Evolutionary conservation across 2,888 invertebrate genomes (phyloP).

Genomic region (Luperina testacea): DNA sequence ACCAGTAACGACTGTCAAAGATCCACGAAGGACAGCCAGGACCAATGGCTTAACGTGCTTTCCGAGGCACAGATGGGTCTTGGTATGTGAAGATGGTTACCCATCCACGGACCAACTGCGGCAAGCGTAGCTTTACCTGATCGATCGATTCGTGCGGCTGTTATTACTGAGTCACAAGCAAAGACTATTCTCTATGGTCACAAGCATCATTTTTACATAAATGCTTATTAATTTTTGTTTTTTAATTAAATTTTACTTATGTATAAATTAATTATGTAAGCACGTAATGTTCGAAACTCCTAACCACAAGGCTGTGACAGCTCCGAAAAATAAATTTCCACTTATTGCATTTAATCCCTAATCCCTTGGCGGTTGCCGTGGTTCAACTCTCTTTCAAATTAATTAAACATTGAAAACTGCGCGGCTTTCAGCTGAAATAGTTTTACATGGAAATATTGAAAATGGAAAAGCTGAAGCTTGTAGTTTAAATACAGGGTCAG

Average conservation of each 20-base stretch:
- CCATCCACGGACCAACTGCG: no score
- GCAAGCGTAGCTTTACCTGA: no score
- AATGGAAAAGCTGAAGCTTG: conserved; percentile 21
- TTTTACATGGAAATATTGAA: conserved; percentile 41
- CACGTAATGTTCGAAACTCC: not conserved
- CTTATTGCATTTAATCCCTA: conserved; percentile 38
- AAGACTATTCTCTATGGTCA: no score
- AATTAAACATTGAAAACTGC: conserved; percentile 67
- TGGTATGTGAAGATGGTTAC: no score
- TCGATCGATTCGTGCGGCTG: no score
- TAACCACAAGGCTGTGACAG: conserved; percentile 20
- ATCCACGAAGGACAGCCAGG: no score
- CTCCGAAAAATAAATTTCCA: conserved; percentile 31
- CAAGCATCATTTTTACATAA: no score
- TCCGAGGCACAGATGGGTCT: no score
- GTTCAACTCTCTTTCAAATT: conserved; percentile 61
- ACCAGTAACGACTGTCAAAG: no score
- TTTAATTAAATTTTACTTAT: not conserved
- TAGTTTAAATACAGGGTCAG: not conserved
- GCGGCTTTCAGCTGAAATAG: conserved; percentile 52
- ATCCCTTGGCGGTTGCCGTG: conserved; percentile 50
- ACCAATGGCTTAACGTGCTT: no score
- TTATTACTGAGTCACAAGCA: no score
- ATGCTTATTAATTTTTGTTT: not conserved
- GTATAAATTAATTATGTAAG: not conserved